Conservation (phyloP, 2,888 invertebrate species). For the Chironomus riparius region DNA sequence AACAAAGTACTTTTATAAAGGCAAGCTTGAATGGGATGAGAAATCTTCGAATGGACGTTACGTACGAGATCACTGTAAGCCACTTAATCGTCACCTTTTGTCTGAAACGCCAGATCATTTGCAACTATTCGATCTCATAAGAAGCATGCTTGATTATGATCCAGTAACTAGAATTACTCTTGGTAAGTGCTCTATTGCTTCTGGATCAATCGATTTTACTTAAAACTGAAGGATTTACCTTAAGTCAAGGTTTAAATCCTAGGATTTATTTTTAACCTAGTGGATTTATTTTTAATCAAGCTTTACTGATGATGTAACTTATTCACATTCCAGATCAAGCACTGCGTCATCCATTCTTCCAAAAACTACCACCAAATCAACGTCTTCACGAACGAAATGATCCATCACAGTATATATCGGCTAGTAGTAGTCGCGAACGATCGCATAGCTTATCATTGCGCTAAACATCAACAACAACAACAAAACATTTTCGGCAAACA, state of each 20-base stretch:
- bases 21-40: constrained; percentile 96
- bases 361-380: constrained; percentile 69
- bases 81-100: constrained; percentile 84
- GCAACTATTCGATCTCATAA: constrained; percentile 88
- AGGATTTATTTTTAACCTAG: neutral
- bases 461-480: neutral
- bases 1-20: constrained; percentile 97
- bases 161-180: constrained; percentile 83
- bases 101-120: constrained; percentile 84
- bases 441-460: constrained; percentile 41
- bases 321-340: constrained; percentile 57
- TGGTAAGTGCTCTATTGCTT: constrained; percentile 35
- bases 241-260: too few species aligned
- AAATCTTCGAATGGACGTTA: constrained; percentile 94
- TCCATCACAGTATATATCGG: constrained; percentile 6
- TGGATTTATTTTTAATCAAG: neutral
- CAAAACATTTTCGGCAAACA: neutral
- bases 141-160: constrained; percentile 95
- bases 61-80: constrained; percentile 96
- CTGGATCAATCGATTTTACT: too few species aligned
- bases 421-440: constrained; percentile 1
- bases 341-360: constrained; percentile 87
- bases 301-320: too few species aligned
- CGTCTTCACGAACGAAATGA: constrained; percentile 51
- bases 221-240: too few species aligned